Evolutionary conservation across 2,888 invertebrate genomes (phyloP), one percentile per base, ranked within the genome.

Genomic region (Dorcus hopei): DNA sequence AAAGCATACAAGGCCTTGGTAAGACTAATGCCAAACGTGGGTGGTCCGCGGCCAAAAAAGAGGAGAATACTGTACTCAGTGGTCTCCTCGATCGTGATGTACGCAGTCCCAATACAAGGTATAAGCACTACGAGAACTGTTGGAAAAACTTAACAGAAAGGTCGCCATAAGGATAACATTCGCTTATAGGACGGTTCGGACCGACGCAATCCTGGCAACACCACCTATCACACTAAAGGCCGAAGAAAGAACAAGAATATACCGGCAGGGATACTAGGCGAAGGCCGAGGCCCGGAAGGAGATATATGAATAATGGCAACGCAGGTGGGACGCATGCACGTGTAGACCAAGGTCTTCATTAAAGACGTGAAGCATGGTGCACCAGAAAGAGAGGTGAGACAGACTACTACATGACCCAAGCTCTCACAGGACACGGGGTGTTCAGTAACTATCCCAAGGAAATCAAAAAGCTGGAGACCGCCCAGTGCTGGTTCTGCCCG

Each of bases 61-160:
- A 52, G 57, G 19, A 54, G 40, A 42, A 26, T 53, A 1, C 47
- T 59, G 1, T 47, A 33, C 1, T 19, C 33, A 5, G 42, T 47
- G n/a, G 48, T 51, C n/a, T n/a, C n/a, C 4, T 56, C 59, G 1
- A 52, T 50, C 8, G 4, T 59, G 8, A 7, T 61, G 49, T 61
- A 59, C n/a, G 61, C 38, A 5, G 43, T 52, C 7, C 39, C 42
- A 19, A 38, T 49, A 16, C 5, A 4, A 4, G 6, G 1, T 6
- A 33, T 7, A 33, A 9, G 8, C n/a, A 52, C 39, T n/a, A 16
- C 54, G 8, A n/a, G 9, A 39, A 40, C 1, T 26, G 45, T 9
- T 54, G 9, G 9, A 52, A 11, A 54, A 19, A 6, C n/a, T 53
- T 11, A 40, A 60, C 11, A 57, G 57, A 39, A 9, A 14, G 26